phyloP scores from a whole-genome alignment of 2,888 invertebrate species.

The Gandaritis pyraliata region DNA sequence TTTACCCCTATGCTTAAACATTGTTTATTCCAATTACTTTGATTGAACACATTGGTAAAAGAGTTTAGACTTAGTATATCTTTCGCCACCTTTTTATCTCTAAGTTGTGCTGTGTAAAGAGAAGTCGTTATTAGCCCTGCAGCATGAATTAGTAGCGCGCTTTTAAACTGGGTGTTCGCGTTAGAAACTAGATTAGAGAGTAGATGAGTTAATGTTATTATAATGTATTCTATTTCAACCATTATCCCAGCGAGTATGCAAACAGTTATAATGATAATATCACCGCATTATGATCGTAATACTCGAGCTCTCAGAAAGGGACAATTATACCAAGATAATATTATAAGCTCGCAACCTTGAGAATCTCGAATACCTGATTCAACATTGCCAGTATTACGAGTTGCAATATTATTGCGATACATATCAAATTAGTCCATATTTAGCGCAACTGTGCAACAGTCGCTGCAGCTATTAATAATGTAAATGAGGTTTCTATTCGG shows the following conservation, averaged over 20 bases:
- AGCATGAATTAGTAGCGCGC: background rate
- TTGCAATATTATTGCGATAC: constrained; percentile 41
- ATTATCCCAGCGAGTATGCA: constrained; percentile 22
- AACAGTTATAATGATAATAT: constrained; percentile 26
- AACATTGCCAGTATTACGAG: constrained; percentile 31
- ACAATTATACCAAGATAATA: constrained; percentile 22
- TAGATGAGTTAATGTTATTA: constrained; percentile 13
- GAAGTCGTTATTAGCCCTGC: too few relatives aligned
- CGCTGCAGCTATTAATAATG: constrained; percentile 36
- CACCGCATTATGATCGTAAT: constrained; percentile 16
- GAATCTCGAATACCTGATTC: constrained; percentile 33
- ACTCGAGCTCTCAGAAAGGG: constrained; percentile 24
- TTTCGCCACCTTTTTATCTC: too few relatives aligned
- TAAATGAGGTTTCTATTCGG: constrained; percentile 36
- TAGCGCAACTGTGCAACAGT: constrained; percentile 38
- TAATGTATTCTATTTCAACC: constrained; percentile 14
- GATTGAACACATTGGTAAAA: too few relatives aligned
- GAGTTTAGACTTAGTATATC: too few relatives aligned
- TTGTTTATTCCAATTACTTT: too few relatives aligned
- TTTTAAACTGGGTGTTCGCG: background rate
- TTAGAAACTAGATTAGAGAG: constrained; percentile 10
- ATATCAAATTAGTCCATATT: constrained; percentile 40
- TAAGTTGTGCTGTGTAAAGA: too few relatives aligned
- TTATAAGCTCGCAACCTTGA: constrained; percentile 35
- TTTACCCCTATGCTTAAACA: background rate